These are phyloP conservation scores for Hymenopus coronatus DNA, from an alignment of 2,888 invertebrate species.

Conservation along the genomic window DNA sequence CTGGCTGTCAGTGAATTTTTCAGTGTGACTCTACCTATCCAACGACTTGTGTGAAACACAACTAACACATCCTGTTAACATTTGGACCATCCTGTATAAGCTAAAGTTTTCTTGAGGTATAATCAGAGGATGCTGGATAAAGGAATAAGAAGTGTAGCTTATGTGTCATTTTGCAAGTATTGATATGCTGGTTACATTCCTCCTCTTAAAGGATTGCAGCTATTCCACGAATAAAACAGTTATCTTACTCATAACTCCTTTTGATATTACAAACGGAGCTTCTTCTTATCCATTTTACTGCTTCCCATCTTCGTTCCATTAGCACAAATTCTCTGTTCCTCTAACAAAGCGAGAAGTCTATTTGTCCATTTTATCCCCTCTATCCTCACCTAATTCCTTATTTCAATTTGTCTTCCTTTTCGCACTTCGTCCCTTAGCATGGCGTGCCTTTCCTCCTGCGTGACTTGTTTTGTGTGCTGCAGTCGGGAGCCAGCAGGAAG, in stretches of 20 bases:
- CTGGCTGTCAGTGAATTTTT: too few species aligned
- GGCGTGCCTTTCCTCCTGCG: background rate
- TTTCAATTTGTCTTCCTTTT: slow-evolving; percentile 13
- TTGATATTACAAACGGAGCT: too few species aligned
- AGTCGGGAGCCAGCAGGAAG: background rate
- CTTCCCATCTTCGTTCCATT: background rate
- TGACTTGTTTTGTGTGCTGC: background rate
- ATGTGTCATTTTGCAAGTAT: background rate
- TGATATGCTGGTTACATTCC: background rate
- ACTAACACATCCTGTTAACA: too few species aligned
- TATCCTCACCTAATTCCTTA: background rate
- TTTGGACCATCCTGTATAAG: too few species aligned
- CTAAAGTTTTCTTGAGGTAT: too few species aligned
- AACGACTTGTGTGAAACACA: too few species aligned
- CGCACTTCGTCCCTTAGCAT: background rate
- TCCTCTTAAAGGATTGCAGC: background rate
- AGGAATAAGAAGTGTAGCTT: too few species aligned
- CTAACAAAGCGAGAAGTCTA: background rate
- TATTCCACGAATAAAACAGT: background rate
- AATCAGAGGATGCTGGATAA: too few species aligned
- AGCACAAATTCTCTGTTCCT: background rate
- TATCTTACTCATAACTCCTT: too few species aligned
- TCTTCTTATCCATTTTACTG: background rate
- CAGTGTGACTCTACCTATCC: too few species aligned
- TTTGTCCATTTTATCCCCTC: background rate